These are phyloP conservation scores for Uria lomvia DNA, from an alignment of 2,113 vertebrate genomes.

Conservation along the genomic window DNA sequence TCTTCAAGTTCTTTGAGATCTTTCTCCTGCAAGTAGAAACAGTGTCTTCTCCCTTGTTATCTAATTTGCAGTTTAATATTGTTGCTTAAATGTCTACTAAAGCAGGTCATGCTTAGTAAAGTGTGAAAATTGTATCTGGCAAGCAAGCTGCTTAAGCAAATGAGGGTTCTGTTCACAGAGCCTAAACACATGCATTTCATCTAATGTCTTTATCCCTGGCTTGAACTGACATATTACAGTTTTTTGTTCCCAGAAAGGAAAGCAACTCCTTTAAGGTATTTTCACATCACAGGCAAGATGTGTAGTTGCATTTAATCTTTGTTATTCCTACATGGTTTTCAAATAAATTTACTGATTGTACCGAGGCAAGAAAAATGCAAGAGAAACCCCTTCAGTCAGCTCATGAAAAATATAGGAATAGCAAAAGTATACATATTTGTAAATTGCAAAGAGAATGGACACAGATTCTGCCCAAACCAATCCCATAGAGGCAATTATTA, in stretches of 20 bases:
- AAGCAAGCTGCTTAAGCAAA: slow-evolving; percentile 56
- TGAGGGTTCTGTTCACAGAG: slow-evolving; percentile 11
- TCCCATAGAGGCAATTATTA: neutral
- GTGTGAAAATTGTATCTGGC: slow-evolving; percentile 53
- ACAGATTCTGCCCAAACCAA: neutral
- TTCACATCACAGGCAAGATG: neutral
- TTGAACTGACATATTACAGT: neutral
- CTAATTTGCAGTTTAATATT: slow-evolving; percentile 35
- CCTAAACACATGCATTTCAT: neutral
- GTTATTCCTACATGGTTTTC: neutral
- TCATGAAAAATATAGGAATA: neutral
- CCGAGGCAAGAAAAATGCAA: neutral
- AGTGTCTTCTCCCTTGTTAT: neutral
- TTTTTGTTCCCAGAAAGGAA: neutral
- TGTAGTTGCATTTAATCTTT: neutral
- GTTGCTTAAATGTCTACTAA: slow-evolving; percentile 28
- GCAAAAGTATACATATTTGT: neutral
- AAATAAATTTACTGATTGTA: neutral
- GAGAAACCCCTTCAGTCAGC: neutral
- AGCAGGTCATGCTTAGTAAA: slow-evolving; percentile 55
- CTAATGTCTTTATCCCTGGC: neutral
- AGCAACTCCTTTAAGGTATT: neutral
- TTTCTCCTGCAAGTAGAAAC: slow-evolving; percentile 26
- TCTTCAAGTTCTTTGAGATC: neutral
- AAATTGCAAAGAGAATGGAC: neutral